Conservation (phyloP, 2,113 vertebrate species). For the Rhabdornis inornatus region DNA sequence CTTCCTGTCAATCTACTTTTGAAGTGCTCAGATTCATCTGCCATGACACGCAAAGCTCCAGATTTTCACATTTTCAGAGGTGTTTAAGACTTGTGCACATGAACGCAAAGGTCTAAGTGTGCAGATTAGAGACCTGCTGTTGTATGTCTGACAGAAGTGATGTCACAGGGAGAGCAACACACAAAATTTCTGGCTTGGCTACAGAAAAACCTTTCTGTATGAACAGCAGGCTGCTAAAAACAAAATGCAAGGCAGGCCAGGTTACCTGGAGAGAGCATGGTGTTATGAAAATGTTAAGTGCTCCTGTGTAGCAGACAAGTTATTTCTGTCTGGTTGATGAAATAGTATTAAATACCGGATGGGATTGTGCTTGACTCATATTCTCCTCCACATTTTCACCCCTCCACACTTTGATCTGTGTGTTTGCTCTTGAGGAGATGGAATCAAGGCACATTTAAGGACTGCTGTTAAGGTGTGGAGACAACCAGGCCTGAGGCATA, state of each 20-base stretch:
- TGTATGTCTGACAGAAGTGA: background rate
- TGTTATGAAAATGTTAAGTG: background rate
- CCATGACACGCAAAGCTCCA: background rate
- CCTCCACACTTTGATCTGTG: background rate
- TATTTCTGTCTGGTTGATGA: background rate
- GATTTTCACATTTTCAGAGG: background rate
- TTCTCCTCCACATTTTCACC: background rate
- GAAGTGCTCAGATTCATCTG: background rate
- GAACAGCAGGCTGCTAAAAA: background rate
- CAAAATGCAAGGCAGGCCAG: background rate
- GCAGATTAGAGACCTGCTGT: background rate
- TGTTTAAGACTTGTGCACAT: background rate
- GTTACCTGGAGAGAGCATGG: background rate
- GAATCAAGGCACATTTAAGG: background rate
- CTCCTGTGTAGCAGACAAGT: background rate
- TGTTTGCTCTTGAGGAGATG: background rate
- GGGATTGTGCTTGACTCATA: background rate
- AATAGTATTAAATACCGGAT: background rate
- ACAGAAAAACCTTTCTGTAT: background rate
- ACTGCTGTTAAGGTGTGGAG: background rate
- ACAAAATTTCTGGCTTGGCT: background rate
- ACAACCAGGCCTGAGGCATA: background rate
- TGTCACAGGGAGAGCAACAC: background rate
- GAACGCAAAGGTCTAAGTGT: background rate
- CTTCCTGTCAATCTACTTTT: background rate